Evolutionary conservation across 2,797 vertebrate species (phyloP).

Genomic region (Diceros bicornis): DNA sequence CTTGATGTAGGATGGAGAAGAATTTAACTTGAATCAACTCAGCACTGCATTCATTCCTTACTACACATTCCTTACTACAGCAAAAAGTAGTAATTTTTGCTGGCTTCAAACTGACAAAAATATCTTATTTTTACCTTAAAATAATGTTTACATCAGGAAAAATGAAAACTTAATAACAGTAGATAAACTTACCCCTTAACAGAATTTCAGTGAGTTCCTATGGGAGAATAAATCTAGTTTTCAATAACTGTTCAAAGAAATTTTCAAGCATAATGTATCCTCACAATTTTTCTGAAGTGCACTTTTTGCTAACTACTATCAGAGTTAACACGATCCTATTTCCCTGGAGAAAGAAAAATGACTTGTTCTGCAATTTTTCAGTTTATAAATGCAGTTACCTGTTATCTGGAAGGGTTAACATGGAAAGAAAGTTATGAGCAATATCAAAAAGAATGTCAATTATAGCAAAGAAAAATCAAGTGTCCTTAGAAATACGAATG

Average conservation of each 20-base stretch:
- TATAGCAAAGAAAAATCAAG: background rate
- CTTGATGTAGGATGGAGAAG: background rate
- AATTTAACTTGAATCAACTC: conserved; percentile 60
- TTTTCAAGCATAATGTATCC: conserved; percentile 57
- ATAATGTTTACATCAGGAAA: conserved; percentile 66
- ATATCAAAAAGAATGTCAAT: conserved; percentile 50
- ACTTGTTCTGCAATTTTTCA: conserved; percentile 66
- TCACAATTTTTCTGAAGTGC: conserved; percentile 35
- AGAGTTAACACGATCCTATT: conserved; percentile 57
- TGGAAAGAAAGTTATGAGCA: conserved; percentile 39
- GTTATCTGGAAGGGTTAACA: conserved; percentile 65
- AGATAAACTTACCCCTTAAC: conserved; percentile 54
- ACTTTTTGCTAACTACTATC: conserved; percentile 75
- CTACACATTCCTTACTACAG: background rate
- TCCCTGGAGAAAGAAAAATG: conserved; percentile 73
- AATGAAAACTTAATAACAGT: conserved; percentile 55
- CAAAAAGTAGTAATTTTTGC: background rate
- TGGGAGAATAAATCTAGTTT: conserved; percentile 76
- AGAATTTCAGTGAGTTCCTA: conserved; percentile 45
- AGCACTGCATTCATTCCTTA: conserved; percentile 70
- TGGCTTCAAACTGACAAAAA: background rate
- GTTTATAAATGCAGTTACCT: conserved; percentile 71
- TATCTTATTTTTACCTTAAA: conserved; percentile 72
- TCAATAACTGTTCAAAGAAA: conserved; percentile 66
- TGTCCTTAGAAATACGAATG: background rate